A percentile compares a stretch with the other conserved stretches of the same genome.
phyloP scores from a whole-genome alignment of 2,113 vertebrate species.

The Leucopsar rothschildi region DNA sequence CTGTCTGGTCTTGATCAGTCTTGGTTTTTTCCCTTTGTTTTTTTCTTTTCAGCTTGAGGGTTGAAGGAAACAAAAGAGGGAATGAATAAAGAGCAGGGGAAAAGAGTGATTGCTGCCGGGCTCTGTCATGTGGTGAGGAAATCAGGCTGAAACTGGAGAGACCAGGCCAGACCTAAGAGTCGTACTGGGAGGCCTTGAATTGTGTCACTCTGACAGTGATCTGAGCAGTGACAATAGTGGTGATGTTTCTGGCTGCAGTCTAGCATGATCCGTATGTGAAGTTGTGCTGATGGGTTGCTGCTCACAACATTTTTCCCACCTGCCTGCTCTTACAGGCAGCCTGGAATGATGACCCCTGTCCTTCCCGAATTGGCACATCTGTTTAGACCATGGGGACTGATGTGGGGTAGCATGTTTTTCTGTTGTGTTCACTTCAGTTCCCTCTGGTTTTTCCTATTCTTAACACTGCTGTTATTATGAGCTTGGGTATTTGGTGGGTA shows the following conservation, averaged over 20 bases:
- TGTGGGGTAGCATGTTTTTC: not conserved
- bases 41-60: not conserved
- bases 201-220: not conserved
- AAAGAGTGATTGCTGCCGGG: not conserved
- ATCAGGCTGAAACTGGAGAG: conserved; percentile 55
- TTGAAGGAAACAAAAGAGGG: conserved; percentile 27
- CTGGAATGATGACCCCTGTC: fast-evolving
- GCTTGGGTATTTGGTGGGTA: not conserved
- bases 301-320: not conserved
- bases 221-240: not conserved
- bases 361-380: not conserved
- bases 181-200: not conserved
- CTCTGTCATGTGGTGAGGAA: conserved; percentile 20
- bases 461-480: not conserved
- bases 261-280: not conserved
- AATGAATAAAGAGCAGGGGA: conserved; percentile 2
- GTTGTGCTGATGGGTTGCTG: not conserved
- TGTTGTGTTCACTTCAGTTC: not conserved
- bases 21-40: not conserved
- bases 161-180: not conserved
- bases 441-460: not conserved
- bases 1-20: not conserved
- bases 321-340: not conserved
- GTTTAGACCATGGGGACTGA: fast-evolving
- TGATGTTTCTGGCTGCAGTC: not conserved